Base-by-base conservation (phyloP, 2,888 invertebrate genomes). In the Elysia crispata region DNA sequence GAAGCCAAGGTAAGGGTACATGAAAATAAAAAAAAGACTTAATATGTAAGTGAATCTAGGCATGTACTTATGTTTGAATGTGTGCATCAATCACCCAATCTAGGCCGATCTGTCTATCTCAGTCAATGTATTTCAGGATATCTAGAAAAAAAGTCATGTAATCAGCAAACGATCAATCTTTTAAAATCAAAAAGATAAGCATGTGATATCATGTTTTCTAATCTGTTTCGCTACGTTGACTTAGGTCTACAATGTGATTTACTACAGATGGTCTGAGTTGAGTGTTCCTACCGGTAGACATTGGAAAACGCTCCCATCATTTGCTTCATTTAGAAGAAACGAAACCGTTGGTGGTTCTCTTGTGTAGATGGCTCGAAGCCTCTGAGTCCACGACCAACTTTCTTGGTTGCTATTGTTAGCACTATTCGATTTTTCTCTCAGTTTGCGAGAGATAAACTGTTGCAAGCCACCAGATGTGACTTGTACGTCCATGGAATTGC, bases 391-490 rank as follows among this genome's bases (percentile, higher is more conserved):
- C 28, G 54, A 74, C 8, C 25, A 72, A 6, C 69, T 76, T 20
- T 74, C 60, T 11, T 50, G 20, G 11, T 30, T 30, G 15, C 85
- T 70, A 85, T 77, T 33, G 77, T 79, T 67, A 83, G 18, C 28
- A 20, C 50, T 41, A 8, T 76, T 72, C 20, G 72, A 79, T 73
- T 78, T 70, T 15, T 83, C 77, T 57, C 74, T 76, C 31, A 83
- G 76, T 77, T 87, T 83, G 81, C 85, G 86, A 73, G 84, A 87
- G 1, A 89, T 81, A 73, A 85, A 87, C 69, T 89, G 88, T 67
- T 89, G 89, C 49, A 89, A 79, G 25, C 88, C 89, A 11, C 88
- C 89, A 13, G 89, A 87, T 66, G 85, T 83, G 3, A 87, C 87
- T 30, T 82, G 84, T 0, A 78, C 75, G 23, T 83, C 83, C 1